Percentiles rank a stretch among this genome's conserved stretches.
Conservation (phyloP, 2,888 invertebrate species). For the Ochropleura plecta region DNA sequence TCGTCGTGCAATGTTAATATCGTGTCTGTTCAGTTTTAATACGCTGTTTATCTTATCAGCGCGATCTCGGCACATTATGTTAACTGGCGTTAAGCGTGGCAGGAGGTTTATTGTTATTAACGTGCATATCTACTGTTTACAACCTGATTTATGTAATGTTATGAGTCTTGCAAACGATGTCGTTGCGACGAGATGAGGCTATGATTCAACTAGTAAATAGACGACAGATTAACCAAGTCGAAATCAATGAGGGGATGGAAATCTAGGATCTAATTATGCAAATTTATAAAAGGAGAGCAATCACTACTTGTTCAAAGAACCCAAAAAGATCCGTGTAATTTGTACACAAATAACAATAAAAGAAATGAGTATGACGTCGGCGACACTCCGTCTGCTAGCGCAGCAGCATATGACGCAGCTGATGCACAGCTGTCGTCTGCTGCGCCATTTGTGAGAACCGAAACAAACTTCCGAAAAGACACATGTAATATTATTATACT, state of each 20-base stretch:
- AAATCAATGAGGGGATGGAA: not conserved
- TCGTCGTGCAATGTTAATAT: not conserved
- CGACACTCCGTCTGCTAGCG: constrained; percentile 39
- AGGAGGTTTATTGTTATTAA: constrained; percentile 48
- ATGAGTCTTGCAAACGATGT: constrained; percentile 26
- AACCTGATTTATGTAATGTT: constrained; percentile 37
- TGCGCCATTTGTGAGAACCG: constrained; percentile 33
- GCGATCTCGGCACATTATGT: constrained; percentile 35
- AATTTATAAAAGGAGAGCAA: not conserved
- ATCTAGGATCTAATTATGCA: not conserved
- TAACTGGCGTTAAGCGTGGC: constrained; percentile 26
- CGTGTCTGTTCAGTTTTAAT: constrained; percentile 10
- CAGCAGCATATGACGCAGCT: constrained; percentile 27
- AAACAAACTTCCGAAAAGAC: constrained; percentile 11
- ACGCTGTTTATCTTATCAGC: constrained; percentile 37
- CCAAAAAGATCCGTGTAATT: not conserved
- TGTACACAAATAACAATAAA: constrained; percentile 2
- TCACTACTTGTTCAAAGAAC: not conserved
- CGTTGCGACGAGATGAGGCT: not conserved
- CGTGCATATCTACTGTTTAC: constrained; percentile 26
- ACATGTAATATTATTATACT: not conserved
- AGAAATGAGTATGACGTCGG: constrained; percentile 1
- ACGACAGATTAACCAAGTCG: not conserved
- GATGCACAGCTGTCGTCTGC: constrained; percentile 46
- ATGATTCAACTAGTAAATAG: constrained; percentile 16